Evolutionary conservation across 2,888 invertebrate species (phyloP), one percentile per base, ranked within the genome.

Genomic region (Drosophila formosana): DNA sequence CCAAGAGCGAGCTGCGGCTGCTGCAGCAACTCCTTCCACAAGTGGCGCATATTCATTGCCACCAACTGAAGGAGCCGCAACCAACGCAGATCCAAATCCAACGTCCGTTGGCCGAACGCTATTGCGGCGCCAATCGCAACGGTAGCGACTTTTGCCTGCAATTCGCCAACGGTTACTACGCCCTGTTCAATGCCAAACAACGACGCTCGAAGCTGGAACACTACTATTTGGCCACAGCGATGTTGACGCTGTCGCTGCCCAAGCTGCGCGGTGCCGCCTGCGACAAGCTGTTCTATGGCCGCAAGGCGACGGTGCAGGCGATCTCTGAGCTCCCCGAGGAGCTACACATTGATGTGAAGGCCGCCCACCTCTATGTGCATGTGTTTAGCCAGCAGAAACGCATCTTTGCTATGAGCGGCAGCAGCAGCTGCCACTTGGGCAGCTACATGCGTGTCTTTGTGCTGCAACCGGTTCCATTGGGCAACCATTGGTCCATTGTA

Each of bases 191-290:
- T 52, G 28, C 60, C 3, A 11, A 37, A 3, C 2, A 13, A 0
- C 4, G 46, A 0, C 71, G 74, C 7, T 3, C 4, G 0, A 9
- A 69, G 2, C 58, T 80, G 5, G 2, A n/a, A 1, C 3, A n/a
- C 0, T 62, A 25, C 8, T 80, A 80, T 46, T 23, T 34, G 1
- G 9, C 30, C 0, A 6, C 32, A 3, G 69, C 70, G 3, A 37
- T 28, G 4, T 66, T 80, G 18, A 72, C 79, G 6, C 13, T 79
- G 6, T 51, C 45, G 23, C 46, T 72, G 18, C 52, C 72, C 0
- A 50, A 57, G 39, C 7, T 41, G 13, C 39, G 18, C 4, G 37
- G 37, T n/a, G 11, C 11, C n/a, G 2, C 2, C n/a, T 50, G 3
- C 6, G 25, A 39, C 11, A 75, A 72, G 18, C 37, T 75, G 5